These are phyloP conservation scores for Papilio protenor DNA, from an alignment of 2,888 invertebrate species.

Conservation along the genomic window DNA sequence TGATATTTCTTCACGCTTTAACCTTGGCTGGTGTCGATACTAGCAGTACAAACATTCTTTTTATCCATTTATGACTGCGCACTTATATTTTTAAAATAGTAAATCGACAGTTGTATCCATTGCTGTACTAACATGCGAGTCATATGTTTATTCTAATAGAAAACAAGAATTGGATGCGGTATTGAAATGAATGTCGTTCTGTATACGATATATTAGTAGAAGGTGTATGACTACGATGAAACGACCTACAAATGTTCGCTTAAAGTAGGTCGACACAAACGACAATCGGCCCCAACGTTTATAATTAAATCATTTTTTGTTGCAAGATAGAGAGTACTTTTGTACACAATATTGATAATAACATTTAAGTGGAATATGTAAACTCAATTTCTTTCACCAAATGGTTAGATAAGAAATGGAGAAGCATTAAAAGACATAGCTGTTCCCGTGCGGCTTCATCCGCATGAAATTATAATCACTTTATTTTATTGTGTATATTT, in stretches of 20 bases:
- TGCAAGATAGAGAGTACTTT: slow-evolving; percentile 23
- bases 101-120: slow-evolving; percentile 9
- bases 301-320: slow-evolving; percentile 57
- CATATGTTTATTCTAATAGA: not conserved
- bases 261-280: slow-evolving; percentile 70
- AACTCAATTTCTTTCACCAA: not conserved
- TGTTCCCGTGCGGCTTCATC: too few species aligned
- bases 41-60: slow-evolving; percentile 49
- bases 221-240: slow-evolving; percentile 70
- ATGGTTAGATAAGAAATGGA: not conserved
- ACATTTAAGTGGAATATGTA: not conserved
- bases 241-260: slow-evolving; percentile 73
- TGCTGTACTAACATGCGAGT: slow-evolving; percentile 7
- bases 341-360: slow-evolving; percentile 22
- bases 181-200: slow-evolving; percentile 16
- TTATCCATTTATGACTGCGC: slow-evolving; percentile 42
- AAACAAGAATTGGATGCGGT: slow-evolving; percentile 24
- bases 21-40: slow-evolving; percentile 54
- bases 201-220: slow-evolving; percentile 52
- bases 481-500: too few species aligned
- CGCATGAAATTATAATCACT: too few species aligned
- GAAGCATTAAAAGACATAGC: too few species aligned
- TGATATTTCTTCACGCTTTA: slow-evolving; percentile 58
- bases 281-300: slow-evolving; percentile 42
- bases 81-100: slow-evolving; percentile 3